A percentile compares a stretch with the other conserved stretches of the same genome.
Conservation (phyloP, 2,113 vertebrate genomes). For the Zeus faber region DNA sequence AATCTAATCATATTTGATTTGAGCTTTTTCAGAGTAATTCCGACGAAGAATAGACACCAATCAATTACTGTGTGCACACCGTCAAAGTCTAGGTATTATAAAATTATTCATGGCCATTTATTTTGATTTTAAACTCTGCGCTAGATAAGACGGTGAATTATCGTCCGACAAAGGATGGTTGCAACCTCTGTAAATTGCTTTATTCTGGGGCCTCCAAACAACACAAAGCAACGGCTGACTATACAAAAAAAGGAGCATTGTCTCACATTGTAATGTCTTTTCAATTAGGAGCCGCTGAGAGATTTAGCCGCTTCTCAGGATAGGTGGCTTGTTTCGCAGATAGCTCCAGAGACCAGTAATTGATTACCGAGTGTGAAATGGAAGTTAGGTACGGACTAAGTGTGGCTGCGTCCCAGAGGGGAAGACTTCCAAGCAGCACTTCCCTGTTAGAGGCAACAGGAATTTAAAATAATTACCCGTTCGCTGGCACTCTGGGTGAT, state of each 20-base stretch:
- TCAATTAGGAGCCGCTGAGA: slow-evolving; percentile 65
- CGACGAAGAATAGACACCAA: slow-evolving; percentile 56
- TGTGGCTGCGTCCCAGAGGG: slow-evolving; percentile 37
- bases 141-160: slow-evolving; percentile 69
- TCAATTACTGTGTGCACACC: slow-evolving; percentile 54
- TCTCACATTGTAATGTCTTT: slow-evolving; percentile 67
- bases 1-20: slow-evolving; percentile 76
- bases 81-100: slow-evolving; percentile 62
- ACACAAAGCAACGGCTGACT: slow-evolving; percentile 66
- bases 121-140: slow-evolving; percentile 64
- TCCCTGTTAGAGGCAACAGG: slow-evolving; percentile 18
- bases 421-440: slow-evolving; percentile 29
- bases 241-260: slow-evolving; percentile 72
- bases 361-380: slow-evolving; percentile 70
- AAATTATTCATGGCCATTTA: slow-evolving; percentile 70
- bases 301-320: slow-evolving; percentile 56
- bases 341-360: slow-evolving; percentile 64
- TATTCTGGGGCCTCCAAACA: slow-evolving; percentile 64
- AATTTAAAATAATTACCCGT: slow-evolving; percentile 31
- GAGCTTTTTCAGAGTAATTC: slow-evolving; percentile 61
- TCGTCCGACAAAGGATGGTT: slow-evolving; percentile 62
- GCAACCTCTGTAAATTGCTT: slow-evolving; percentile 73
- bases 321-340: slow-evolving; percentile 51
- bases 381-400: slow-evolving; percentile 52
- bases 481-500: too few species aligned